A percentile compares a stretch with the other conserved stretches of the same genome.
These are phyloP conservation scores for Daubentonia madagascariensis DNA, from an alignment of 2,113 vertebrate genomes.

Conservation along the genomic window DNA sequence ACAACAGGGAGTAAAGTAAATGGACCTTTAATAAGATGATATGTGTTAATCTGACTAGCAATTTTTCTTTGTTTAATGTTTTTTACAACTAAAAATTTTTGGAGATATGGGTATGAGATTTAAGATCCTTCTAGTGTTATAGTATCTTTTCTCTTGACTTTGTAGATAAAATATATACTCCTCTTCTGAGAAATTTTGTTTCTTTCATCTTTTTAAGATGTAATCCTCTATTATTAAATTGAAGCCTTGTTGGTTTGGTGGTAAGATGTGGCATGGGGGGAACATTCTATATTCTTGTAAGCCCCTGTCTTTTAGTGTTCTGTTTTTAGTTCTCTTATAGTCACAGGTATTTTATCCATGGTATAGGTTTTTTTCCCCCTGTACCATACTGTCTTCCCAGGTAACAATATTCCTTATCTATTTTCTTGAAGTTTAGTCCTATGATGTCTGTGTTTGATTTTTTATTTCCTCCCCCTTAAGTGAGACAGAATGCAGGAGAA, in stretches of 20 bases:
- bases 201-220: neutral
- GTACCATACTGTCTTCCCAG: neutral
- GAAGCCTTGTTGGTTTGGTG: neutral
- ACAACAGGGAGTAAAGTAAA: neutral
- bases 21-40: neutral
- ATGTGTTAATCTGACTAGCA: neutral
- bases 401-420: neutral
- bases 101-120: neutral
- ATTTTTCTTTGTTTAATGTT: neutral
- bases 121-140: neutral
- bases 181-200: neutral
- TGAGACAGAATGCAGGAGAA: neutral
- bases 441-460: neutral
- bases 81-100: neutral
- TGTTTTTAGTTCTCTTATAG: neutral
- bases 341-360: neutral
- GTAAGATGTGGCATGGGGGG: neutral
- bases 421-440: neutral
- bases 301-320: neutral
- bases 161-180: neutral
- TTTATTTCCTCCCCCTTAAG: neutral
- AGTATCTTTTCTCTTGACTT: neutral
- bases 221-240: neutral
- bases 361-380: neutral
- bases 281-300: neutral